Evolutionary conservation across 2,113 vertebrate genomes (phyloP).

Genomic region (Recurvirostra avosetta): DNA sequence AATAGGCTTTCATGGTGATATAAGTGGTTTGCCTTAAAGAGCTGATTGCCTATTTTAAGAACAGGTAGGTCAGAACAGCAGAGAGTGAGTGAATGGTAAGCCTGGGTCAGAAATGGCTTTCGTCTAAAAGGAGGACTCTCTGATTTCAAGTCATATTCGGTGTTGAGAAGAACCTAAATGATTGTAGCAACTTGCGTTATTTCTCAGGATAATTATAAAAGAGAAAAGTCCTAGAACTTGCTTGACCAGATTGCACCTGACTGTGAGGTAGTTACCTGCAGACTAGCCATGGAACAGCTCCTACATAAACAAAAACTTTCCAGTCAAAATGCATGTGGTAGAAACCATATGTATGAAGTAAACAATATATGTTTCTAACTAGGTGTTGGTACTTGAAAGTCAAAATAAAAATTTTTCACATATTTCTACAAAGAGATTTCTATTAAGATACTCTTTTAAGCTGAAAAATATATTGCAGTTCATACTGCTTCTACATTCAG

Average conservation of each 20-base stretch:
- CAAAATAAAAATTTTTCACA: background rate
- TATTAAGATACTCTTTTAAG: background rate
- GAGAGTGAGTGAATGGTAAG: background rate
- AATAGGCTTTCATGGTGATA: background rate
- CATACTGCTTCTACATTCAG: background rate
- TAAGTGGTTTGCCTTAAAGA: conserved; percentile 1
- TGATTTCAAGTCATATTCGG: background rate
- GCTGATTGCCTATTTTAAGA: background rate
- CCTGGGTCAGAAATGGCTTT: background rate
- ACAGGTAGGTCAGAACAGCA: background rate
- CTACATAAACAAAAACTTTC: background rate
- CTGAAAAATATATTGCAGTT: background rate
- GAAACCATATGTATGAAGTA: background rate
- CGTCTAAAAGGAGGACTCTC: background rate
- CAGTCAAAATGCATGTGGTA: background rate
- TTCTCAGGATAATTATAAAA: background rate
- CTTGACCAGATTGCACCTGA: background rate
- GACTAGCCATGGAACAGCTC: background rate
- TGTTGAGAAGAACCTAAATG: background rate
- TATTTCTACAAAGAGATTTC: background rate
- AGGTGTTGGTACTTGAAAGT: background rate
- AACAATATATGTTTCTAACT: background rate
- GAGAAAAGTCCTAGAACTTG: background rate
- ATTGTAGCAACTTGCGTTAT: background rate
- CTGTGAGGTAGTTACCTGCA: background rate